These are phyloP conservation scores for Nasonia vitripennis DNA, from an alignment of 1,140 invertebrate genomes.

Conservation along the genomic window DNA sequence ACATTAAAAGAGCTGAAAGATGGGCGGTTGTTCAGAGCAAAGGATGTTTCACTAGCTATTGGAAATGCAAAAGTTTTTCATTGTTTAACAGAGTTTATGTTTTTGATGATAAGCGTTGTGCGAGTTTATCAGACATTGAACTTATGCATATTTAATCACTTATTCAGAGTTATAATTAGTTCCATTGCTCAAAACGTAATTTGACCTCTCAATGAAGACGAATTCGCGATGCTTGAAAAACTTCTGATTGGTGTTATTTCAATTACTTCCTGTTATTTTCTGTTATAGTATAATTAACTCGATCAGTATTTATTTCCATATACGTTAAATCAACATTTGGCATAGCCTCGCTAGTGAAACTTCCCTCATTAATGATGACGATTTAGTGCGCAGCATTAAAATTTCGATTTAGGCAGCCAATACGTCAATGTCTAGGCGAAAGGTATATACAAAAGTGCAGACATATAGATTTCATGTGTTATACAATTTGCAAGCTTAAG, in stretches of 20 bases:
- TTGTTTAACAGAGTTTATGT: neutral
- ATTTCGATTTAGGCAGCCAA: conserved; percentile 40
- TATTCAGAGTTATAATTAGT: too few species aligned
- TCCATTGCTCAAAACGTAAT: too few species aligned
- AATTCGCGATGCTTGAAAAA: too few species aligned
- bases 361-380: neutral
- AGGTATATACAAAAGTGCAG: conserved; percentile 13
- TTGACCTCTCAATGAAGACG: too few species aligned
- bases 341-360: neutral
- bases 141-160: neutral
- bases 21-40: too few species aligned
- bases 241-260: neutral
- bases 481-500: conserved; percentile 4
- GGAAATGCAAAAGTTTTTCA: neutral
- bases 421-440: conserved; percentile 14
- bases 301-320: neutral
- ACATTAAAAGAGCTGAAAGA: neutral
- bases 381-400: neutral
- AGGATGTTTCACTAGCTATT: neutral
- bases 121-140: neutral
- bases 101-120: neutral
- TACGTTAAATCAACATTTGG: neutral
- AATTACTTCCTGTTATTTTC: neutral
- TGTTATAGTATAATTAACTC: neutral
- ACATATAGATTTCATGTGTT: neutral